Conservation (phyloP, 1,140 invertebrate genomes). For the Lethrus apterus region DNA sequence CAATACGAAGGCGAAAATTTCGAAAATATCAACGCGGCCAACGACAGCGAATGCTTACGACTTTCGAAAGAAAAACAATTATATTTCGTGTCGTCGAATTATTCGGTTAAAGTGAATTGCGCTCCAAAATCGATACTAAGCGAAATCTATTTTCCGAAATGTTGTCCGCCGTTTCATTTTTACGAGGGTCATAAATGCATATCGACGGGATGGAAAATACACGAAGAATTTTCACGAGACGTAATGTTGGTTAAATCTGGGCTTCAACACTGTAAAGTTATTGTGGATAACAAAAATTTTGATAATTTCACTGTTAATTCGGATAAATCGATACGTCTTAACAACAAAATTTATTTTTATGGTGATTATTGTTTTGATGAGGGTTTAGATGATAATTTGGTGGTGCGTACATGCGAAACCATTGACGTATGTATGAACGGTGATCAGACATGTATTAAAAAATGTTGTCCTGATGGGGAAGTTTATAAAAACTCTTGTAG, state of each 20-base stretch:
- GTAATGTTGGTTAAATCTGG: not conserved
- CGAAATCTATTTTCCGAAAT: conserved; percentile 10
- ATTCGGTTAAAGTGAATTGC: no score
- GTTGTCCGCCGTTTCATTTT: conserved; percentile 3
- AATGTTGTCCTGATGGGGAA: conserved; percentile 5
- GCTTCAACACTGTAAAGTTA: not conserved
- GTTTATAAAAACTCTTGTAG: no score
- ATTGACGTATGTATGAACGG: not conserved
- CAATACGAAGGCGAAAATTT: no score
- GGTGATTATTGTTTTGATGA: conserved; percentile 5
- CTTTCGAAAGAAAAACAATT: conserved; percentile 3
- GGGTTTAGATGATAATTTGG: not conserved
- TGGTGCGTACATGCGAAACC: conserved; percentile 1
- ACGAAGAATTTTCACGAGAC: not conserved
- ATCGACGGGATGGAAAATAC: not conserved
- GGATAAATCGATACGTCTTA: conserved; percentile 3
- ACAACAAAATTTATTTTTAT: not conserved
- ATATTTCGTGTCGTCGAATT: no score
- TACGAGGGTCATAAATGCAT: conserved; percentile 4
- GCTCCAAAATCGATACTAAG: no score
- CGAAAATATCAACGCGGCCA: no score
- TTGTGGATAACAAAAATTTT: not conserved
- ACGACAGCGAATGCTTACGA: no score
- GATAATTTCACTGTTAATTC: not conserved
- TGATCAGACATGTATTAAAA: conserved; percentile 3